Evolutionary conservation across 1,140 invertebrate species (phyloP), one percentile per base, ranked within the genome.

Genomic region (Lepidurus couesii): DNA sequence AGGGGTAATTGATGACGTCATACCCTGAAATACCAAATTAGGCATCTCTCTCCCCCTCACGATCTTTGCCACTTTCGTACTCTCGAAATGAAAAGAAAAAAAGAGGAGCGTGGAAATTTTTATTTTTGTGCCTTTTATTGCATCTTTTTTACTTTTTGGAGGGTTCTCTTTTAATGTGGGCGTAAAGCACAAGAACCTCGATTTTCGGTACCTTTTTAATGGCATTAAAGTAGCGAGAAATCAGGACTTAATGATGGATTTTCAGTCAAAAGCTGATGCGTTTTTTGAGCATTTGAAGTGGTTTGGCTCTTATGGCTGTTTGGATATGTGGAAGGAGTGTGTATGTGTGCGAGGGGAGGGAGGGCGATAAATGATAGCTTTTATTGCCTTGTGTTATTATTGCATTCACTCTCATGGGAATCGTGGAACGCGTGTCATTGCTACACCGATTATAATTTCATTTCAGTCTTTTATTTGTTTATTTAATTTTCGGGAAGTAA

Each of bases 351-450:
- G 53, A 65, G 13, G 53, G 6, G 53, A 16, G 53, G 53, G 13
- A 9, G 53, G 53, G 13, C 53, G 53, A 7, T n/a, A 21, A 65
- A 65, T 65, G 53, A 65, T 65, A 65, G 53, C 53, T 65, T 65
- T 65, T 65, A 65, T 65, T 65, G 53, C 53, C 53, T 65, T 65
- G 53, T 65, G 53, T 65, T 65, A 65, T 65, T 65, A 65, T 65
- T 65, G 6, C 53, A n/a, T 65, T 65, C 53, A 21, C 21, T 65
- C 53, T 5, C 21, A 65, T 65, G 21, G 53, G 21, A 65, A 65
- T 65, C 53, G 53, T 16, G 16, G 53, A 65, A 65, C 53, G 53
- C 53, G 53, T 65, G 53, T 65, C 53, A 21, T 65, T 65, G 21
- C 53, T 13, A 65, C 53, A 21, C n/a, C n/a, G 21, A 21, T 65